These are phyloP conservation scores for Epinotia bilunana DNA, from an alignment of 2,888 invertebrate genomes.

Conservation along the genomic window DNA sequence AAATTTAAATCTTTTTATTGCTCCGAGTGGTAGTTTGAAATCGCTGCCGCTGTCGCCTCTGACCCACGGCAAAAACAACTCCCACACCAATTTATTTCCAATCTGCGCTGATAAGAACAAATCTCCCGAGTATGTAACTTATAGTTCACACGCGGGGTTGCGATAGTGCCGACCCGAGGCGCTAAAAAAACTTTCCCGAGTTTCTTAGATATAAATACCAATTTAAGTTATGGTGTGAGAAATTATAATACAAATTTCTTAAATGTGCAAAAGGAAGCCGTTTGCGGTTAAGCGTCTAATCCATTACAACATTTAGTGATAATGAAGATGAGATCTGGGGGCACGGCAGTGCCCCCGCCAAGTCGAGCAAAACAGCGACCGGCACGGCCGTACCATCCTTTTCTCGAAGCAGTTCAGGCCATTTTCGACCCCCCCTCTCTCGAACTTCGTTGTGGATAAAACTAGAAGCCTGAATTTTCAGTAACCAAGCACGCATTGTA, in stretches of 20 bases:
- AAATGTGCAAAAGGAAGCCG: background rate
- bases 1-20: too few species aligned
- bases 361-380: too few species aligned
- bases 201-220: background rate
- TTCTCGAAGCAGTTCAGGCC: too few species aligned
- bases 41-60: conserved; percentile 2
- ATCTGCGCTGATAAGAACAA: conserved; percentile 44
- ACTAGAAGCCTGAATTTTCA: too few species aligned
- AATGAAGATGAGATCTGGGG: background rate
- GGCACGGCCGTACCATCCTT: too few species aligned
- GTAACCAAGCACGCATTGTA: too few species aligned
- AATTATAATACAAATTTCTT: too few species aligned
- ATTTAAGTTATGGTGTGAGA: too few species aligned
- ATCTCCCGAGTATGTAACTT: conserved; percentile 41
- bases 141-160: conserved; percentile 12
- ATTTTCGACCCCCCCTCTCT: too few species aligned
- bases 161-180: conserved; percentile 16
- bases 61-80: conserved; percentile 17
- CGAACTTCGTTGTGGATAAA: too few species aligned
- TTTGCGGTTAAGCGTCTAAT: background rate
- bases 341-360: too few species aligned
- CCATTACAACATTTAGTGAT: background rate
- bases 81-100: conserved; percentile 45
- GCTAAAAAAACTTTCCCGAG: conserved; percentile 14
- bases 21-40: background rate